These are phyloP conservation scores for Buphagus erythrorhynchus DNA, from an alignment of 2,797 vertebrate genomes.

Conservation along the genomic window DNA sequence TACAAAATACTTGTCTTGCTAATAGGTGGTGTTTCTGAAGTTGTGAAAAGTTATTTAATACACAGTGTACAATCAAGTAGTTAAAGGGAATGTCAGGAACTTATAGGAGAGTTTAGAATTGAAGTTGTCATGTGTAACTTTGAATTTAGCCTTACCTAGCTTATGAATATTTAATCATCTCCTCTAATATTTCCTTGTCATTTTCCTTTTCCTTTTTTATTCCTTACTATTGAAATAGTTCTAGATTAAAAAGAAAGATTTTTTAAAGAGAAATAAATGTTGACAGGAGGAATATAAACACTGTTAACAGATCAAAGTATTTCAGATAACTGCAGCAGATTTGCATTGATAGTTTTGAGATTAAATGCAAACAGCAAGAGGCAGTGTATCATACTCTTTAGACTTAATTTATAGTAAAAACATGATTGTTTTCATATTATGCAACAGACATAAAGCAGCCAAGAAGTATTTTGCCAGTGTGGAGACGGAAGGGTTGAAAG, in stretches of 20 bases:
- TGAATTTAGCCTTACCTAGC: not conserved
- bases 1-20: not conserved
- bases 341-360: not conserved
- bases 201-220: not conserved
- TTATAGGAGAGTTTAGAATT: not conserved
- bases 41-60: not conserved
- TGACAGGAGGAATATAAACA: not conserved
- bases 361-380: not conserved
- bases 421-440: not conserved
- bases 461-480: not conserved
- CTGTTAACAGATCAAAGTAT: not conserved
- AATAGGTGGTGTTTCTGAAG: not conserved
- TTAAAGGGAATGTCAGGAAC: not conserved
- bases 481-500: not conserved
- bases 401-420: not conserved
- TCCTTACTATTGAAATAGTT: not conserved
- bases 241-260: not conserved
- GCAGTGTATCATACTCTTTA: not conserved
- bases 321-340: not conserved
- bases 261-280: not conserved
- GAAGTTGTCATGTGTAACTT: not conserved
- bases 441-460: not conserved
- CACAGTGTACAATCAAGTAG: not conserved
- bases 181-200: not conserved
- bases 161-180: constrained; percentile 6